These are phyloP conservation scores for Tenthredo mesomela DNA, from an alignment of 2,888 invertebrate species.

Conservation along the genomic window DNA sequence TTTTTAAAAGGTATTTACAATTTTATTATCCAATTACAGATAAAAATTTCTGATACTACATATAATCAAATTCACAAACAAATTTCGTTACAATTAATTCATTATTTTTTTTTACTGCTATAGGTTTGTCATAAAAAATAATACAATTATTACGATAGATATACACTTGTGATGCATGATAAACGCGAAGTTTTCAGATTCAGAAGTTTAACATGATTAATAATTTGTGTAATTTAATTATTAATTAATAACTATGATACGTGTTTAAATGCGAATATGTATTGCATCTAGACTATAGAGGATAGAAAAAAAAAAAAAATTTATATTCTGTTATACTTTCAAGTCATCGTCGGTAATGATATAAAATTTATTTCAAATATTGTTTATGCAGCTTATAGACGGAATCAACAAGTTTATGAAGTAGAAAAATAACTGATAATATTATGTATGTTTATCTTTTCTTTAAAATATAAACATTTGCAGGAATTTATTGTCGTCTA, in stretches of 20 bases:
- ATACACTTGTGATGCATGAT: not conserved
- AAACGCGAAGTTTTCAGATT: not conserved
- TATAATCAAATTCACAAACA: not conserved
- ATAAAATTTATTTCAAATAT: not conserved
- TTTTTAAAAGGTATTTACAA: not conserved
- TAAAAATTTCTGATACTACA: not conserved
- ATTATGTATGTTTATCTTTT: not conserved
- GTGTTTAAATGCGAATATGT: not conserved
- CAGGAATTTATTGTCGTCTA: not conserved
- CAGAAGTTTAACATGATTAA: not conserved
- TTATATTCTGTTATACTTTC: not conserved
- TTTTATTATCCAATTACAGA: not conserved
- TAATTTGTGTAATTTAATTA: not conserved
- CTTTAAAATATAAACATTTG: not conserved
- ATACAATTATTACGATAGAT: not conserved
- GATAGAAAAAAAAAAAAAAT: not conserved
- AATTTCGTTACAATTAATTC: not conserved
- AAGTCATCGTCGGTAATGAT: slow-evolving; percentile 24
- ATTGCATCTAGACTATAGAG: not conserved
- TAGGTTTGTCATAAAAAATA: not conserved
- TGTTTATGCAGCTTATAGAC: not conserved
- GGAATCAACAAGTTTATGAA: not conserved
- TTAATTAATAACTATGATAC: not conserved
- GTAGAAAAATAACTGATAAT: not conserved
- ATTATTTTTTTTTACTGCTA: not conserved